Conservation (phyloP, 1,140 invertebrate species). For the Acyrthosiphon pisum region DNA sequence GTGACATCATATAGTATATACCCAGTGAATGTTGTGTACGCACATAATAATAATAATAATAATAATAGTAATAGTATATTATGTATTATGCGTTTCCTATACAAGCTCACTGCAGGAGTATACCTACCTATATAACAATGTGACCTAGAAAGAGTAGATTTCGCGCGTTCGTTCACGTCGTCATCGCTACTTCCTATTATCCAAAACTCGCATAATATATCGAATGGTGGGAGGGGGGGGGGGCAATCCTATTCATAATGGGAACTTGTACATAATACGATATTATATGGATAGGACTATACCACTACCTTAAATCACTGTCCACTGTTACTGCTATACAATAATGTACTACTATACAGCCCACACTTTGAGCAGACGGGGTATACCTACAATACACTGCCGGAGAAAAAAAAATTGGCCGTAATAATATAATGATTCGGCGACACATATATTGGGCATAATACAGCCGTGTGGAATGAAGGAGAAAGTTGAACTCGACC, state of each 20-base stretch:
- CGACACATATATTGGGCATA: not conserved
- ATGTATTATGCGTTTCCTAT: not conserved
- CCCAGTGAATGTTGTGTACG: not conserved
- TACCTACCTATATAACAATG: not conserved
- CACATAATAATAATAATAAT: not conserved
- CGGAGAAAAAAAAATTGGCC: not conserved
- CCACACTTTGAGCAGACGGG: not conserved
- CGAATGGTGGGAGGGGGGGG: too few relatives aligned
- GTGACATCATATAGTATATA: not conserved
- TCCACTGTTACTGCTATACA: not conserved
- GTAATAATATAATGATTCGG: not conserved
- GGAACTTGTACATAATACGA: not conserved
- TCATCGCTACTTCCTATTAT: not conserved
- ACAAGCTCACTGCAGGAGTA: not conserved
- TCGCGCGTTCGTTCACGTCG: not conserved
- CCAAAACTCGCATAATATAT: not conserved
- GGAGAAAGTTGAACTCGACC: conserved; percentile 57
- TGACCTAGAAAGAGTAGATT: conserved; percentile 27
- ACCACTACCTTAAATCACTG: not conserved
- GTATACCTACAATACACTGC: not conserved
- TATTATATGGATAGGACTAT: not conserved
- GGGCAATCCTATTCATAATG: not conserved
- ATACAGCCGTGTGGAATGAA: not conserved
- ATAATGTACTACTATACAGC: not conserved
- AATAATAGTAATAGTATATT: not conserved